These are phyloP conservation scores for Minunthozetes semirufus DNA, from an alignment of 2,888 invertebrate species.

Conservation along the genomic window DNA sequence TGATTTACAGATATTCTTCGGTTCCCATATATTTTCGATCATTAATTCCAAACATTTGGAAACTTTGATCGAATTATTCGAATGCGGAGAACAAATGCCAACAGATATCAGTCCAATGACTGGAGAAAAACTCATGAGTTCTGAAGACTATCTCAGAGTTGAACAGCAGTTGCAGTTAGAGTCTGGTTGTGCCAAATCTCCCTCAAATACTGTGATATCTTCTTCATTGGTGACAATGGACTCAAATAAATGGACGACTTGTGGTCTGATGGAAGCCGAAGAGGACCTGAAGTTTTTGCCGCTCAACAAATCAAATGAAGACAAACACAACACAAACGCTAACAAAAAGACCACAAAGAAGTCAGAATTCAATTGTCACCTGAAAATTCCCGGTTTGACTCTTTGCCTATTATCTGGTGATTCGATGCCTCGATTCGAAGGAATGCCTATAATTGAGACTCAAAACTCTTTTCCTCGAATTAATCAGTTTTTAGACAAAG, in stretches of 20 bases:
- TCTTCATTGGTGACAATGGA: conserved; percentile 5
- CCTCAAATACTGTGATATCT: conserved; percentile 15
- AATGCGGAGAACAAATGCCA: not conserved
- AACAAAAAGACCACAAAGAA: not conserved
- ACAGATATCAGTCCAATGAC: not conserved
- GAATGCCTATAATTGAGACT: conserved; percentile 28
- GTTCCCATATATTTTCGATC: conserved; percentile 35
- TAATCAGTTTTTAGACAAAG: conserved; percentile 32
- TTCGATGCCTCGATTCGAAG: conserved; percentile 16
- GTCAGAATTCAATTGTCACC: conserved; percentile 30
- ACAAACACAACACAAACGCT: not conserved
- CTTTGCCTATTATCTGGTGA: conserved; percentile 34
- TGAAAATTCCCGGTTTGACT: conserved; percentile 38
- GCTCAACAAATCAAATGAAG: not conserved
- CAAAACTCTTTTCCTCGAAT: conserved; percentile 26
- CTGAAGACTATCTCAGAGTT: conserved; percentile 36
- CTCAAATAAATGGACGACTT: conserved; percentile 28
- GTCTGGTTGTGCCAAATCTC: conserved; percentile 1
- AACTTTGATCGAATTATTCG: conserved; percentile 33
- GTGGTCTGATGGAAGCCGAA: conserved; percentile 4
- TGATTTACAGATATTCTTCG: conserved; percentile 35
- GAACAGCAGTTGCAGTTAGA: conserved; percentile 36
- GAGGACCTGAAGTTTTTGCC: conserved; percentile 13
- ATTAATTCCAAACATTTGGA: conserved; percentile 33
- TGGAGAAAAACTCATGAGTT: conserved; percentile 35